phyloP scores from a whole-genome alignment of 1,140 invertebrate genomes.

The Diabrotica undecimpunctata region DNA sequence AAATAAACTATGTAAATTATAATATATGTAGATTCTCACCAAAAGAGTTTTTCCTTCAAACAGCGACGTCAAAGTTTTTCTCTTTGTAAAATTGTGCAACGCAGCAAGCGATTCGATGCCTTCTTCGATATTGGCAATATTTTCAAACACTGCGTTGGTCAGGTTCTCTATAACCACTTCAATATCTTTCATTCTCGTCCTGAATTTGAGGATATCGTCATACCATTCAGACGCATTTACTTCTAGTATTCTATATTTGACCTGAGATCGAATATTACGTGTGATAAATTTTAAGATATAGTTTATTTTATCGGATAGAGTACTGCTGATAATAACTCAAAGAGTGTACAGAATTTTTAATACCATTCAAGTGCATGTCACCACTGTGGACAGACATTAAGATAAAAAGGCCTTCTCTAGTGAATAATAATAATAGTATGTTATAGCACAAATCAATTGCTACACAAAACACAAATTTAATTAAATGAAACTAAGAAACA shows the following conservation, averaged over 20 bases:
- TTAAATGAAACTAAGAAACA: too few species aligned
- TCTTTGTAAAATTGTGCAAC: slow-evolving; percentile 65
- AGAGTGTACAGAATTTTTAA: too few species aligned
- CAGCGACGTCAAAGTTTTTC: slow-evolving; percentile 59
- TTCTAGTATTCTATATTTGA: slow-evolving; percentile 65
- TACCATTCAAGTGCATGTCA: too few species aligned
- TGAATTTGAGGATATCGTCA: slow-evolving; percentile 69
- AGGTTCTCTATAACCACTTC: slow-evolving; percentile 71
- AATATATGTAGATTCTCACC: slow-evolving; percentile 19
- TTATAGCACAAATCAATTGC: too few species aligned
- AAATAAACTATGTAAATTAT: too few species aligned
- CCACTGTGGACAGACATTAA: too few species aligned
- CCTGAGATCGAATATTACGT: slow-evolving; percentile 30
- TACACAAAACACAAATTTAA: too few species aligned
- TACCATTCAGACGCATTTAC: slow-evolving; percentile 69
- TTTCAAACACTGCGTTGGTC: slow-evolving; percentile 62
- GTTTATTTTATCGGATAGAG: too few species aligned
- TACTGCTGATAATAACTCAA: too few species aligned
- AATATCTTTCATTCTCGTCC: slow-evolving; percentile 60
- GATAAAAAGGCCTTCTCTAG: too few species aligned
- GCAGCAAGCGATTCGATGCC: slow-evolving; percentile 65
- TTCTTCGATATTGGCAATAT: slow-evolving; percentile 68
- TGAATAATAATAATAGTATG: too few species aligned
- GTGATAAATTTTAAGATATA: neutral
- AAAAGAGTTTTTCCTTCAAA: slow-evolving; percentile 59